Evolutionary conservation across 2,888 invertebrate species (phyloP).

Genomic region (Gandaritis pyraliata): DNA sequence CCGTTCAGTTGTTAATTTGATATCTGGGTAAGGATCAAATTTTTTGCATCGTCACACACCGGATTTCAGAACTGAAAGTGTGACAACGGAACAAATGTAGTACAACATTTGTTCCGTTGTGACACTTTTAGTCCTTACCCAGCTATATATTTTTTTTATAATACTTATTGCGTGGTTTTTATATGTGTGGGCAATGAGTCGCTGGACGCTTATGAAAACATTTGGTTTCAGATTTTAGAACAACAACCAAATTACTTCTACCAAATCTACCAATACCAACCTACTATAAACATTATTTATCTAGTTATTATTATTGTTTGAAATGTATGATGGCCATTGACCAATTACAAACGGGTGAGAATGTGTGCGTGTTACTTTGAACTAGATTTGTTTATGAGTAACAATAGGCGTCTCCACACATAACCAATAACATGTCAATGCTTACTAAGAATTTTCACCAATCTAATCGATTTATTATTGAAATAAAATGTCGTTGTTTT

Average conservation of each 20-base stretch:
- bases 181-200: background rate
- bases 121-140: too few species aligned
- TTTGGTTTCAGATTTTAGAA: conserved; percentile 78
- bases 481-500: too few species aligned
- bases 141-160: too few species aligned
- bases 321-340: conserved; percentile 35
- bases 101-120: too few species aligned
- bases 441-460: background rate
- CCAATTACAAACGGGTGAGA: conserved; percentile 44
- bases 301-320: conserved; percentile 22
- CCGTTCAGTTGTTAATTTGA: too few species aligned
- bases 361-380: conserved; percentile 38
- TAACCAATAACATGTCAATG: background rate
- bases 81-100: too few species aligned
- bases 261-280: conserved; percentile 40
- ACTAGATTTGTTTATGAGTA: conserved; percentile 1
- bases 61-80: too few species aligned
- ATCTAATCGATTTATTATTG: too few species aligned
- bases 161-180: conserved; percentile 1
- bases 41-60: too few species aligned
- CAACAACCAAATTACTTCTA: conserved; percentile 36
- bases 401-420: background rate
- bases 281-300: conserved; percentile 32
- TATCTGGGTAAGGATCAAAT: too few species aligned
- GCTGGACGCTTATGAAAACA: conserved; percentile 39